These are phyloP conservation scores for Geopemphigus sp. DNA, from an alignment of 1,140 invertebrate species.

Conservation along the genomic window DNA sequence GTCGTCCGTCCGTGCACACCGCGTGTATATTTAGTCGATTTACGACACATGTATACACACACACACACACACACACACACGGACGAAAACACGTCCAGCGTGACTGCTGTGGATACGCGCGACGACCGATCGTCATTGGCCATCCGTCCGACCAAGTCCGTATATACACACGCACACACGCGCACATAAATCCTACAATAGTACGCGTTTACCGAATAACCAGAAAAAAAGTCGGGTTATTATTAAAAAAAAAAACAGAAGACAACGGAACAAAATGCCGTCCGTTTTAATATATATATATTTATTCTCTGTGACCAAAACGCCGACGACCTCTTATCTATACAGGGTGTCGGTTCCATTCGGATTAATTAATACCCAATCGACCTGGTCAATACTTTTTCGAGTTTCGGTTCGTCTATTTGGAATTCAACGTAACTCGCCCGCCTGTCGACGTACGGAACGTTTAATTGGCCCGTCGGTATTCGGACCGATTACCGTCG, in stretches of 20 bases:
- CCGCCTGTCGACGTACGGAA: too few species aligned
- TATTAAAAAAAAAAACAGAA: not conserved
- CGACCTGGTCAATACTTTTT: too few species aligned
- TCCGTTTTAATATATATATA: slow-evolving; percentile 25
- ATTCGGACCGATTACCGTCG: too few species aligned
- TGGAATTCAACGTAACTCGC: too few species aligned
- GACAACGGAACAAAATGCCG: slow-evolving; percentile 1
- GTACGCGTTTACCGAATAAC: slow-evolving; percentile 20
- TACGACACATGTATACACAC: not conserved
- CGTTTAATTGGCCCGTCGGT: too few species aligned
- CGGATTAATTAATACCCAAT: too few species aligned
- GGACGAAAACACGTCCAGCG: not conserved
- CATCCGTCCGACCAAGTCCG: not conserved
- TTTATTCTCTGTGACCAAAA: slow-evolving; percentile 17
- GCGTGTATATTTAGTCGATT: not conserved
- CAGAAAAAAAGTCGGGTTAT: not conserved
- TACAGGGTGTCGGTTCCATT: too few species aligned
- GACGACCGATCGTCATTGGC: slow-evolving; percentile 15
- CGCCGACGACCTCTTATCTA: slow-evolving; percentile 7
- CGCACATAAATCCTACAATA: not conserved
- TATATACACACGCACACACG: too few species aligned
- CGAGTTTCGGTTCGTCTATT: too few species aligned
- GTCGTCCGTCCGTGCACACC: too few species aligned
- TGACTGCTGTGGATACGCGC: not conserved
- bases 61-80: too few species aligned